Conservation (phyloP, 2,797 vertebrate species). For the Phoeniculus purpureus region DNA sequence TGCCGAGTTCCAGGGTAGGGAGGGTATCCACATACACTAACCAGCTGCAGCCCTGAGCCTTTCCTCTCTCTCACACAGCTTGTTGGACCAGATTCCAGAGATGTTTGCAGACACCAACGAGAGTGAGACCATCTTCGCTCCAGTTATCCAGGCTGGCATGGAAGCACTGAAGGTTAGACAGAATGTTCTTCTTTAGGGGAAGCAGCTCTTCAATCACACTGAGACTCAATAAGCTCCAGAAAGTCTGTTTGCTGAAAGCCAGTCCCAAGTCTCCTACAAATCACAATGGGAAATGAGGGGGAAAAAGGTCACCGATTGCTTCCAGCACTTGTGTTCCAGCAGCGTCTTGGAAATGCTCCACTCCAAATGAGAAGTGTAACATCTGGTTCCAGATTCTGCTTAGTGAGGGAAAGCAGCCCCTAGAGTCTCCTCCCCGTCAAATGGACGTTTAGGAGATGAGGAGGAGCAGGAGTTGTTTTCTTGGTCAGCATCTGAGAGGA, state of each 20-base stretch:
- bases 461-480: neutral
- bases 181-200: neutral
- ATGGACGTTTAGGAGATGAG: neutral
- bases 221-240: neutral
- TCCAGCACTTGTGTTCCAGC: neutral
- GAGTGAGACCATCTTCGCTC: constrained; percentile 93
- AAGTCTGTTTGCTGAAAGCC: neutral
- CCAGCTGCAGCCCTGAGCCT: neutral
- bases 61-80: constrained; percentile 73
- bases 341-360: neutral
- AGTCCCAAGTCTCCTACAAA: neutral
- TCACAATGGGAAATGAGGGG: neutral
- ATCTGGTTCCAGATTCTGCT: neutral
- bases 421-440: neutral
- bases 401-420: neutral
- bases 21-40: neutral
- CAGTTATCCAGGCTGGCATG: constrained; percentile 94
- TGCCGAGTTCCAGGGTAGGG: neutral
- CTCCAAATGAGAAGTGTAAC: neutral
- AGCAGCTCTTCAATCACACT: neutral
- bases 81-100: constrained; percentile 96
- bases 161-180: constrained; percentile 93
- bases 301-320: neutral
- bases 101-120: constrained; percentile 95
- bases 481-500: neutral